Conservation (phyloP, 1,140 invertebrate genomes). For the Drosophila kohkoa region DNA sequence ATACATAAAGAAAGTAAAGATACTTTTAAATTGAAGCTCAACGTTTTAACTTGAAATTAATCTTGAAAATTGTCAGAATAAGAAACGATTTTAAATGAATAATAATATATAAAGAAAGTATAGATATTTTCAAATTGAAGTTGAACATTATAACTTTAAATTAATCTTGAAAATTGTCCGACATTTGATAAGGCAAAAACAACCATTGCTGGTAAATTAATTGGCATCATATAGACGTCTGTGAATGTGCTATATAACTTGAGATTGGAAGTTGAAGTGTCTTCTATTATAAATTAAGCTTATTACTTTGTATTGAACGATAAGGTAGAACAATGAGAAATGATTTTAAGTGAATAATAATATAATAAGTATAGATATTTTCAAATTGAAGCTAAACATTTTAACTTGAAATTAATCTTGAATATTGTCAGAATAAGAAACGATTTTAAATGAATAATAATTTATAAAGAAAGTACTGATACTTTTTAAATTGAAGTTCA, state of each 20-base stretch:
- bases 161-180: constrained; percentile 14
- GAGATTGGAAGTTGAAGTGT: constrained; percentile 21
- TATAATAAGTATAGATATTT: too few relatives aligned
- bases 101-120: too few relatives aligned
- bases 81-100: too few relatives aligned
- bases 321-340: background rate
- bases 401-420: background rate
- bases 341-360: too few relatives aligned
- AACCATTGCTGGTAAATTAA: constrained; percentile 41
- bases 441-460: too few relatives aligned
- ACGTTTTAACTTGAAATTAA: background rate
- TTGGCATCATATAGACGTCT: constrained; percentile 11
- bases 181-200: constrained; percentile 38
- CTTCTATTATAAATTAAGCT: constrained; percentile 68
- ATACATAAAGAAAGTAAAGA: too few relatives aligned
- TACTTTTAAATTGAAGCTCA: too few relatives aligned
- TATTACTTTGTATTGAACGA: constrained; percentile 29
- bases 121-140: too few relatives aligned
- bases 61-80: background rate
- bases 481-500: too few relatives aligned
- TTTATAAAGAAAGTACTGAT: too few relatives aligned
- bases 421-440: too few relatives aligned
- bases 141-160: background rate
- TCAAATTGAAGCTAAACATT: too few relatives aligned
- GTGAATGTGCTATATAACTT: constrained; percentile 9